Evolutionary conservation across 2,113 vertebrate species (phyloP).

Genomic region (Probosciger aterrimus): DNA sequence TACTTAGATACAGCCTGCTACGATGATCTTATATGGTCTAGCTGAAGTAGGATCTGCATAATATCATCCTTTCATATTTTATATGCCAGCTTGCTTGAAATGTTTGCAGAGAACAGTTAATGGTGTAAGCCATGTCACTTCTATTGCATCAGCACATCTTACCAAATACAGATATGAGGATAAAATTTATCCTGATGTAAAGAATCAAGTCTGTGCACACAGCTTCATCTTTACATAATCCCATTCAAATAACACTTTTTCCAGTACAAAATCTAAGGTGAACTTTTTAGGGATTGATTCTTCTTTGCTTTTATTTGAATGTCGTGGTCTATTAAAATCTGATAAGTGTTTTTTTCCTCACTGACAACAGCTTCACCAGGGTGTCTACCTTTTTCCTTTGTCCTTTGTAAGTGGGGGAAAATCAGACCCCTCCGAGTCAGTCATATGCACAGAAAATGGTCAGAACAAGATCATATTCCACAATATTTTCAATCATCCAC

Average conservation of each 20-base stretch:
- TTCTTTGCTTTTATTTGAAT: background rate
- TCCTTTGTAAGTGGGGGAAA: background rate
- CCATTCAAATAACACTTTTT: background rate
- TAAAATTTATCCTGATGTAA: background rate
- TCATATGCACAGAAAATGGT: background rate
- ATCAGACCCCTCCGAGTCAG: background rate
- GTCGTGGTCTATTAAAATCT: background rate
- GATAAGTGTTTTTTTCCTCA: background rate
- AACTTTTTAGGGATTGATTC: background rate
- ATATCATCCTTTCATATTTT: background rate
- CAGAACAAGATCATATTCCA: background rate
- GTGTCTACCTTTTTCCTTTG: background rate
- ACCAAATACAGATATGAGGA: background rate
- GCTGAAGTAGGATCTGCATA: background rate
- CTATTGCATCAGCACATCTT: background rate
- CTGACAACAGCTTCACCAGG: background rate
- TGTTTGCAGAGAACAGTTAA: background rate
- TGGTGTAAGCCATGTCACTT: background rate
- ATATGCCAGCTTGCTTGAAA: background rate
- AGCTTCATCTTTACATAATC: background rate
- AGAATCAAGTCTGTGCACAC: background rate
- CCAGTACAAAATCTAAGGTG: background rate
- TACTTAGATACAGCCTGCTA: background rate
- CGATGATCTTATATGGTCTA: background rate
- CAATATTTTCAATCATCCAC: background rate